phyloP scores from a whole-genome alignment of 2,888 invertebrate genomes.

The Halictus quadricinctus region DNA sequence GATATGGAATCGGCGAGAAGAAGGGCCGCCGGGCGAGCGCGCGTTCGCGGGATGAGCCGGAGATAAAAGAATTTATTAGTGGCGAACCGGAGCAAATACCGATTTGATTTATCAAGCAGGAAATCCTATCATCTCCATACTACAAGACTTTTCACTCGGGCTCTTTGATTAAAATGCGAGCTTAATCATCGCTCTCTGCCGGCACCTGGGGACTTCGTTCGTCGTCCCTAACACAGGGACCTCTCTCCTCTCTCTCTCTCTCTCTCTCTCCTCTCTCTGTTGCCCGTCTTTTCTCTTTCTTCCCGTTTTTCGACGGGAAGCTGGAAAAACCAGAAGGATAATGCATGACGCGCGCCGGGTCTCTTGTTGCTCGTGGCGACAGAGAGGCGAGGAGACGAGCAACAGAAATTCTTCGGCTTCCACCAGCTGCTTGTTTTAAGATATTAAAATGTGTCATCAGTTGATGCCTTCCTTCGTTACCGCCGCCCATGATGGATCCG shows the following conservation, averaged over 20 bases:
- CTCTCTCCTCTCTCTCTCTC: constrained; percentile 18
- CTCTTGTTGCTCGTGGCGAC: constrained; percentile 73
- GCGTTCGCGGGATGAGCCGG: constrained; percentile 41
- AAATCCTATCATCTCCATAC: constrained; percentile 79
- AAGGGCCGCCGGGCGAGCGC: constrained; percentile 6
- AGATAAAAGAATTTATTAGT: constrained; percentile 74
- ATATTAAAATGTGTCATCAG: constrained; percentile 82
- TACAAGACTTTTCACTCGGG: constrained; percentile 81
- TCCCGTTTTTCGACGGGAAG: constrained; percentile 69
- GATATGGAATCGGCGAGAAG: constrained; percentile 61
- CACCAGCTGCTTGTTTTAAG: constrained; percentile 77
- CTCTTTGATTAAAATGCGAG: constrained; percentile 82
- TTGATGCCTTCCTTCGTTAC: constrained; percentile 80
- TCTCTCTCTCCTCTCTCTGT: too few relatives aligned
- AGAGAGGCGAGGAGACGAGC: constrained; percentile 50
- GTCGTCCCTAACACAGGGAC: constrained; percentile 54
- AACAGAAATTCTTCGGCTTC: constrained; percentile 59
- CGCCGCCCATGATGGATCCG: constrained; percentile 71
- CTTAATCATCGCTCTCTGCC: constrained; percentile 80
- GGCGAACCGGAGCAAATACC: constrained; percentile 68
- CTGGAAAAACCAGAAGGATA: constrained; percentile 76
- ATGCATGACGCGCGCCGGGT: constrained; percentile 72
- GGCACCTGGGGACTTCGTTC: constrained; percentile 79
- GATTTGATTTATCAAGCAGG: constrained; percentile 81
- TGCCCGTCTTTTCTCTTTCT: constrained; percentile 65